These are phyloP conservation scores for Meloidogyne floridensis DNA, from an alignment of 1,140 invertebrate genomes.

Conservation along the genomic window DNA sequence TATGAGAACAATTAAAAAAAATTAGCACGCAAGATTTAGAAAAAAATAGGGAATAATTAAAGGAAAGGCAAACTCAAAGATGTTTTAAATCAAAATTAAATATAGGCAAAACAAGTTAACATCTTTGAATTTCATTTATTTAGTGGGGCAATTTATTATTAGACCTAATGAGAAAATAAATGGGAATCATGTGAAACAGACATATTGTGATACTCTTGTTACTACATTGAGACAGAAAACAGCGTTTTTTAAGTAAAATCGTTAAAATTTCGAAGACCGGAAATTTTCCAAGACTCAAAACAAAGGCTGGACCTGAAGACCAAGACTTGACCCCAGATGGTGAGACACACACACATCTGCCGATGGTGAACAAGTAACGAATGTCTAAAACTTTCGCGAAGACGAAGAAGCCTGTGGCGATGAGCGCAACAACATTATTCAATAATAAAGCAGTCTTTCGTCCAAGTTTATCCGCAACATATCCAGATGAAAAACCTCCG, in stretches of 20 bases:
- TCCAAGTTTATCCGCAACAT: constrained; percentile 77
- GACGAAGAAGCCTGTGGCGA: constrained; percentile 69
- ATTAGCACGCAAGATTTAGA: not conserved
- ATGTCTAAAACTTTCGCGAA: constrained; percentile 86
- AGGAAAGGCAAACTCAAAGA: not conserved
- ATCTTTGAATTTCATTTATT: too few species aligned
- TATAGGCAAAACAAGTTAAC: not conserved
- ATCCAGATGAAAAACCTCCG: constrained; percentile 79
- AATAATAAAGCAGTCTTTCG: constrained; percentile 89
- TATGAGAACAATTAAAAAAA: not conserved
- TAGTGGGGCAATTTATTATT: too few species aligned
- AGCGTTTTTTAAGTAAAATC: too few species aligned
- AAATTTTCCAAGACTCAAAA: too few species aligned
- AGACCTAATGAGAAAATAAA: not conserved
- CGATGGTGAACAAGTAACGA: constrained; percentile 93
- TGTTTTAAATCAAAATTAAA: not conserved
- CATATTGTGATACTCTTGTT: too few species aligned
- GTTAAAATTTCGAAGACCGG: too few species aligned
- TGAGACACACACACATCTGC: constrained; percentile 70
- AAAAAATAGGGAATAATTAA: not conserved
- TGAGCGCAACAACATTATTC: constrained; percentile 73
- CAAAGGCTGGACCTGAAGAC: too few species aligned
- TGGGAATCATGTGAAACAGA: not conserved
- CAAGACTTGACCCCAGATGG: too few species aligned
- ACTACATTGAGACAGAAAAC: too few species aligned